Base-by-base conservation (phyloP, 1,140 invertebrate genomes). In the Ooceraea biroi region DNA sequence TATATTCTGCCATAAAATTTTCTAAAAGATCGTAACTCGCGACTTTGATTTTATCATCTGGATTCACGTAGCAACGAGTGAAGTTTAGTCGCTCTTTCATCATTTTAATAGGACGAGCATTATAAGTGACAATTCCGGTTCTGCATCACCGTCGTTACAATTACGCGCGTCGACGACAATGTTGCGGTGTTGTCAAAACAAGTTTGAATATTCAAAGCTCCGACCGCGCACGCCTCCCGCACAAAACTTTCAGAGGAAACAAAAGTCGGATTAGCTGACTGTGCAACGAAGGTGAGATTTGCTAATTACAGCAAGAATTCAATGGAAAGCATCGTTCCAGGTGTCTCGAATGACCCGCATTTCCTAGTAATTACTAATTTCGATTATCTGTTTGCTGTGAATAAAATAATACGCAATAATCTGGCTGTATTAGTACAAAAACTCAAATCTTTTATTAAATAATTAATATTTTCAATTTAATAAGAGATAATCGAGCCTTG, bases 161-260 rank as follows among this genome's bases (percentile, higher is more conserved):
- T 74, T 84, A 63, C 46, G 17, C 22, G 44, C 69, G 74, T 25
- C 5, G 50, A 27, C 41, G 66, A 78, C 72, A 65, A n/a, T n/a
- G 48, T 78, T 61, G 61, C 55, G 25, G 22, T 48, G 73, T 84
- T 84, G 85, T 84, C 80, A 61, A 87, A 84, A 77, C 82, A 88
- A 82, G 73, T 71, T 85, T 88, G 82, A 85, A 88, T 88, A 85
- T 88, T 87, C 87, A 88, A 72, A 77, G 46, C 41, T 55, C 11
- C 27, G 36, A 22, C 57, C 36, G n/a, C n/a, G 71, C 66, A 77
- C 58, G 82, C 55, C 52, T 50, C 19, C 30, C 17, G 27, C n/a
- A n/a, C n/a, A n/a, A 27, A 83, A 73, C 63, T 82, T 73, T 27
- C 30, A 63, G 57, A 41, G 82, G 48, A 48, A 82, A 66, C 77